A percentile compares a stretch with the other conserved stretches of the same genome.
phyloP scores from a whole-genome alignment of 2,797 vertebrate genomes.

The Serranus cabrilla region DNA sequence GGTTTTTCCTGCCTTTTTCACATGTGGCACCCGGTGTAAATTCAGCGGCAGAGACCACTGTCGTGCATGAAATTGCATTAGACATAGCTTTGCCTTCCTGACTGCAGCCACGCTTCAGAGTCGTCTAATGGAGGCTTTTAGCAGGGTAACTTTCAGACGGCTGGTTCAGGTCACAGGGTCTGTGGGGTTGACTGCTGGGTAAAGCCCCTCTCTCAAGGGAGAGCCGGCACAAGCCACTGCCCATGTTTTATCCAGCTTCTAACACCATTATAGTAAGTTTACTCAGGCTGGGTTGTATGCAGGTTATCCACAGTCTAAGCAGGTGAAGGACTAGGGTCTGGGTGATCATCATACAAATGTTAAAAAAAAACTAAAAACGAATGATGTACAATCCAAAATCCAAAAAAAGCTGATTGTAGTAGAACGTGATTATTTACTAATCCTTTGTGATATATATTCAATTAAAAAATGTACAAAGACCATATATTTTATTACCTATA shows the following conservation, averaged over 20 bases:
- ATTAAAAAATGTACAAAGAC: no score
- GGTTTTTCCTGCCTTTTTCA: conserved; percentile 30
- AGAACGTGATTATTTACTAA: no score
- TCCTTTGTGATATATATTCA: no score
- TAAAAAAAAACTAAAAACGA: neutral
- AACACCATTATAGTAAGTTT: conserved; percentile 6
- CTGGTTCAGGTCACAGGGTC: conserved; percentile 51
- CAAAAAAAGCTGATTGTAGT: no score
- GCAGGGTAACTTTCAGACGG: conserved; percentile 58
- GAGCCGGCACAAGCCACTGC: neutral
- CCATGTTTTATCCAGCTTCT: neutral
- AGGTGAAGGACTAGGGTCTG: conserved; percentile 5
- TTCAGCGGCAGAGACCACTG: conserved; percentile 61
- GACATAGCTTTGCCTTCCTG: conserved; percentile 63
- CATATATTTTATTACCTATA: no score
- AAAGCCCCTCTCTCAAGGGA: conserved; percentile 12
- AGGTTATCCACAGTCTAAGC: conserved; percentile 9
- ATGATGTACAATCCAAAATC: no score
- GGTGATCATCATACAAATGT: neutral
- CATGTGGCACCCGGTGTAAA: conserved; percentile 59
- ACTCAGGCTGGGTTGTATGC: neutral
- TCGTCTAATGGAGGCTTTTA: conserved; percentile 77
- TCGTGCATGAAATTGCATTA: conserved; percentile 81
- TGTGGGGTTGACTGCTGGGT: conserved; percentile 23
- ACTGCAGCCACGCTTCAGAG: conserved; percentile 62